A percentile compares a stretch with the other conserved stretches of the same genome.
Evolutionary conservation across 1,140 invertebrate species (phyloP).

Genomic region (Coenobita brevimanus): DNA sequence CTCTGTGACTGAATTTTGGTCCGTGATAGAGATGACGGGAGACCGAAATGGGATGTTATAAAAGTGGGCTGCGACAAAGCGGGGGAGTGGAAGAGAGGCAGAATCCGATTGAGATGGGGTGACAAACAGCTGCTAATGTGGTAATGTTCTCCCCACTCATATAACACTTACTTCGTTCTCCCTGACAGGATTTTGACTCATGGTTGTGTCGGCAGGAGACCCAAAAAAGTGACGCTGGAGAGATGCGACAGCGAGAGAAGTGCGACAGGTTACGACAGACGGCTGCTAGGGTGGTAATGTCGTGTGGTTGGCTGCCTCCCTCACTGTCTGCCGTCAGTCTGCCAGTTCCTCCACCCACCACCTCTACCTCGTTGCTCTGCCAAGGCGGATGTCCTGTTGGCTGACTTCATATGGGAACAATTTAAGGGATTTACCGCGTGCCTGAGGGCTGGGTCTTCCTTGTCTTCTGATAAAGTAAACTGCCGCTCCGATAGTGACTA

Average conservation of each 20-base stretch:
- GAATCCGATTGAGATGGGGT: too few species aligned
- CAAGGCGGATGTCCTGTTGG: conserved; percentile 39
- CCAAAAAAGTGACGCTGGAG: not conserved
- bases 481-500: conserved; percentile 27
- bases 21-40: too few species aligned
- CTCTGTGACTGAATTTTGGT: too few species aligned
- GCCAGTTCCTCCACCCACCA: not conserved
- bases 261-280: too few species aligned
- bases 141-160: not conserved
- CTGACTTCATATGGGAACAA: conserved; percentile 56
- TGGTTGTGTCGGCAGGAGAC: not conserved
- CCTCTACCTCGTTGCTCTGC: conserved; percentile 21
- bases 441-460: conserved; percentile 38
- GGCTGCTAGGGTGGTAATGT: not conserved
- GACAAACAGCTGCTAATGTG: too few species aligned
- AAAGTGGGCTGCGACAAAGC: too few species aligned
- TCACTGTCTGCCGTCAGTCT: conserved; percentile 13
- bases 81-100: too few species aligned
- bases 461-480: conserved; percentile 45
- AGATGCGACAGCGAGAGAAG: conserved; percentile 7
- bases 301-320: not conserved
- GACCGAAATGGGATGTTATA: too few species aligned
- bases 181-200: conserved; percentile 13
- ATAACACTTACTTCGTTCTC: not conserved
- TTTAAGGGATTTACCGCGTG: conserved; percentile 52